Percentiles rank a stretch among this genome's conserved stretches.
phyloP scores from a whole-genome alignment of 2,888 invertebrate genomes.

The Cheiracanthium punctorium region DNA sequence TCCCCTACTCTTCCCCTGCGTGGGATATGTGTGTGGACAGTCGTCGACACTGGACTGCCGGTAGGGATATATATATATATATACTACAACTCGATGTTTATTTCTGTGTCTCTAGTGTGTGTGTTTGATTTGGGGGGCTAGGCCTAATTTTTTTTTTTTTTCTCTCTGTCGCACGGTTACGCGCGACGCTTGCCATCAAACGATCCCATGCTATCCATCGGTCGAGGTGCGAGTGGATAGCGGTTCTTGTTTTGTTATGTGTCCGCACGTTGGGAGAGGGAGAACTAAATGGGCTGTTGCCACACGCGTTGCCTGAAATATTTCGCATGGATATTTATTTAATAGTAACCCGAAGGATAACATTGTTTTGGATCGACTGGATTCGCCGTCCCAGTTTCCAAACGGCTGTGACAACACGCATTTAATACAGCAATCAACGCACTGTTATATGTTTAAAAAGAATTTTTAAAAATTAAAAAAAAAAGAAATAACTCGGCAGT shows the following conservation, averaged over 20 bases:
- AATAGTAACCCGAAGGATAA: too few species aligned
- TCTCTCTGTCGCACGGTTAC: background rate
- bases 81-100: background rate
- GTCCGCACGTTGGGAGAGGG: background rate
- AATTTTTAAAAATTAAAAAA: too few species aligned
- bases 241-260: slow-evolving; percentile 10
- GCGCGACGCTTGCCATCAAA: too few species aligned
- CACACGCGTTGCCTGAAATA: background rate
- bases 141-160: slow-evolving; percentile 12
- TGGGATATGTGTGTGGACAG: slow-evolving; percentile 61
- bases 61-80: too few species aligned
- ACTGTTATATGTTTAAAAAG: too few species aligned
- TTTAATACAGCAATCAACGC: too few species aligned
- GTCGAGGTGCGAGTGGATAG: too few species aligned
- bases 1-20: slow-evolving; percentile 9
- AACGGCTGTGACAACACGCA: too few species aligned
- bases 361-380: too few species aligned
- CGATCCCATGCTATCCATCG: background rate
- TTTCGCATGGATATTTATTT: background rate
- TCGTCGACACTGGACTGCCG: slow-evolving; percentile 39
- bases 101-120: background rate
- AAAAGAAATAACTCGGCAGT: too few species aligned
- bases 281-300: background rate
- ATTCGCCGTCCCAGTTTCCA: too few species aligned
- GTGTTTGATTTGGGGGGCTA: background rate